Conservation (phyloP, 2,797 vertebrate genomes). For the Otolemur crassicaudatus region DNA sequence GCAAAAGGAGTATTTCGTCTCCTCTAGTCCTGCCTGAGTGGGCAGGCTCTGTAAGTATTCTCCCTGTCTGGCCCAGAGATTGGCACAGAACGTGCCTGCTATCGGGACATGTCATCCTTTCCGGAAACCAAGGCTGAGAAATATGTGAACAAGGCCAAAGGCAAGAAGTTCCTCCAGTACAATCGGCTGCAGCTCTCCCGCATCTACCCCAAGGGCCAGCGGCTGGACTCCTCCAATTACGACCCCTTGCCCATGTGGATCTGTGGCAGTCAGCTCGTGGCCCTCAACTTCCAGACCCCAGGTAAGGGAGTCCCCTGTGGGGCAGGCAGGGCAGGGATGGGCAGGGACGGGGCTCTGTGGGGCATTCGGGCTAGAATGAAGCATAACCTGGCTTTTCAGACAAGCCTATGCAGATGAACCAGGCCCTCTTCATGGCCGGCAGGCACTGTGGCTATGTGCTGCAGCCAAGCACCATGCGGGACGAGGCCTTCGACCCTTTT, state of each 20-base stretch:
- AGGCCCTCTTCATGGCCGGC: constrained; percentile 96
- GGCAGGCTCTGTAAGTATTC: neutral
- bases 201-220: constrained; percentile 98
- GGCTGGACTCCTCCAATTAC: constrained; percentile 98
- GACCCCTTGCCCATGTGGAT: constrained; percentile 99
- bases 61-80: constrained; percentile 90
- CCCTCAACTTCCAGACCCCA: constrained; percentile 99
- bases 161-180: constrained; percentile 99
- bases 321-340: neutral
- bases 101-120: constrained; percentile 99
- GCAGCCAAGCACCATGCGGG: constrained; percentile 96
- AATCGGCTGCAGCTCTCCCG: constrained; percentile 98
- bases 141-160: constrained; percentile 97
- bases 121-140: constrained; percentile 99
- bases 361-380: neutral
- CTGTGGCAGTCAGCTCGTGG: constrained; percentile 98
- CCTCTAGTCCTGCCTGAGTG: neutral
- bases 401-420: constrained; percentile 99
- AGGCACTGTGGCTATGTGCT: constrained; percentile 96
- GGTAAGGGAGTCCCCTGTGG: constrained; percentile 86
- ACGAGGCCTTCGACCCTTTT: constrained; percentile 97
- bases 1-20: neutral
- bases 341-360: neutral
- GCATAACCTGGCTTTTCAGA: constrained; percentile 87
- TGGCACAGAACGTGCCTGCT: constrained; percentile 97